A percentile compares a stretch with the other conserved stretches of the same genome.
phyloP scores from a whole-genome alignment of 2,888 invertebrate genomes.

The Thyatira batis region DNA sequence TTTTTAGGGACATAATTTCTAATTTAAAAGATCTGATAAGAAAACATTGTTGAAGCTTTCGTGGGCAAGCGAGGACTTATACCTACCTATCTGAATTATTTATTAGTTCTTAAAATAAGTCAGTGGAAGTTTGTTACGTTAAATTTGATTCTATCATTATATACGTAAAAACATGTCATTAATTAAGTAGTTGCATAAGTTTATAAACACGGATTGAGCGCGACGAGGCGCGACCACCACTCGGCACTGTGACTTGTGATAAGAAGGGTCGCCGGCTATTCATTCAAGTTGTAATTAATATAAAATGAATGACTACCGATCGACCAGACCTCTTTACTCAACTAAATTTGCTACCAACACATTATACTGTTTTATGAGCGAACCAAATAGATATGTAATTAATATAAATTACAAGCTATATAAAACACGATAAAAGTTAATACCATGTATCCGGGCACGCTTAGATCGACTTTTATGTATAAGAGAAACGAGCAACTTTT shows the following conservation, averaged over 20 bases:
- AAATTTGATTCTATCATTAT: background rate
- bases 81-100: too few species aligned
- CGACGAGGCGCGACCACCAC: slow-evolving; percentile 25
- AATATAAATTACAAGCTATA: background rate
- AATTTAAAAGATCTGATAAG: too few species aligned
- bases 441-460: slow-evolving; percentile 1
- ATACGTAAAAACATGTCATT: background rate
- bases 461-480: background rate
- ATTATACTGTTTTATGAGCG: background rate
- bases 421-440: slow-evolving; percentile 2
- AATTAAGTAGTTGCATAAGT: slow-evolving; percentile 10
- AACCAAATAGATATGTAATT: background rate
- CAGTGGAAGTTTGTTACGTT: too few species aligned
- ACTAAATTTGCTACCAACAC: slow-evolving; percentile 4
- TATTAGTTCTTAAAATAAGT: too few species aligned
- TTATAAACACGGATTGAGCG: slow-evolving; percentile 40
- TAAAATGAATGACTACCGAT: slow-evolving; percentile 54
- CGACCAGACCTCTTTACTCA: slow-evolving; percentile 14
- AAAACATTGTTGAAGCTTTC: too few species aligned
- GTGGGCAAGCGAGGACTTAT: too few species aligned
- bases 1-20: too few species aligned
- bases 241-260: slow-evolving; percentile 48
- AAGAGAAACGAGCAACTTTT: background rate
- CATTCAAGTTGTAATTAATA: slow-evolving; percentile 64
- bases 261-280: slow-evolving; percentile 58